Percentiles rank a stretch among this genome's conserved stretches.
These are phyloP conservation scores for Bos indicus DNA, from an alignment of 2,113 vertebrate species.

Conservation along the genomic window DNA sequence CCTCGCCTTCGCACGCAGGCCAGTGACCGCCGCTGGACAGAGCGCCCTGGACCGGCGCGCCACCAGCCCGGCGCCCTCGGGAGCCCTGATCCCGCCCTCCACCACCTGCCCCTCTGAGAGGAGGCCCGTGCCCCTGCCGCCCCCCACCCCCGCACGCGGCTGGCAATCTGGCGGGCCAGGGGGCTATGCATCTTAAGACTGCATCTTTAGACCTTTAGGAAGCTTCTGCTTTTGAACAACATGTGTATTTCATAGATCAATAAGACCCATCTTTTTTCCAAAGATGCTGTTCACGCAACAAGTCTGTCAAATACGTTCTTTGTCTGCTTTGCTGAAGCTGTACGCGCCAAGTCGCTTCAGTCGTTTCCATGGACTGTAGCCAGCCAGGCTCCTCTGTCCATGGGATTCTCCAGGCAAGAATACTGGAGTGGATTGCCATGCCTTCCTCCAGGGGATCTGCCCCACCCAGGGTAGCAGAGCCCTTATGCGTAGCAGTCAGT, in stretches of 20 bases:
- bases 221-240: background rate
- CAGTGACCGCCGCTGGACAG: background rate
- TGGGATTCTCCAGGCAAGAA: background rate
- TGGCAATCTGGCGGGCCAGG: accelerated
- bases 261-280: background rate
- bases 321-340: background rate
- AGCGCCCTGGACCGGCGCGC: background rate
- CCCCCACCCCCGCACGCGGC: background rate
- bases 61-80: background rate
- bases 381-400: background rate
- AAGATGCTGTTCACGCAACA: background rate
- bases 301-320: background rate
- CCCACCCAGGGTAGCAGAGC: background rate
- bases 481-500: accelerated
- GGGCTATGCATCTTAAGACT: background rate
- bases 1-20: slow-evolving; percentile 41
- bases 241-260: background rate
- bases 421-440: background rate
- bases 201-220: accelerated
- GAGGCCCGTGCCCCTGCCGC: too few species aligned
- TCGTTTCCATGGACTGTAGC: background rate
- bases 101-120: background rate
- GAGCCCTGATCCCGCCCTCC: background rate
- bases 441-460: background rate
- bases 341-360: background rate